Percentiles rank a stretch among this genome's conserved stretches.
phyloP scores from a whole-genome alignment of 2,113 vertebrate genomes.

The Catharus fuscescens region DNA sequence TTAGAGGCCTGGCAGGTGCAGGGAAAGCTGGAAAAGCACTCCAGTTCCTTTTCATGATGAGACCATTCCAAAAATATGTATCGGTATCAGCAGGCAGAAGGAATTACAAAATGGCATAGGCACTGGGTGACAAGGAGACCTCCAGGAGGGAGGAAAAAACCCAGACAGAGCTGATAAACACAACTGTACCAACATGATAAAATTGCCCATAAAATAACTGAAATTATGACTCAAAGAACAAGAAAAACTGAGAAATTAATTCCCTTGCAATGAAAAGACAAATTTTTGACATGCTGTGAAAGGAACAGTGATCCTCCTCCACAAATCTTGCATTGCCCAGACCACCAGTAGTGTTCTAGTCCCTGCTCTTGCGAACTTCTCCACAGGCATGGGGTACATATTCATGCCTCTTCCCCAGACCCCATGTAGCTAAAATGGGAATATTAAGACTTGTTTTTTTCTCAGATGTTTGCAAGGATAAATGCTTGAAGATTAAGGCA shows the following conservation, averaged over 20 bases:
- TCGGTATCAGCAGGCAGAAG: background rate
- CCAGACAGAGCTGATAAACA: background rate
- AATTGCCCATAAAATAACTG: background rate
- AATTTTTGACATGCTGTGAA: background rate
- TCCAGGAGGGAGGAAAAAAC: background rate
- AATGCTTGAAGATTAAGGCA: background rate
- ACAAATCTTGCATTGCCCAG: background rate
- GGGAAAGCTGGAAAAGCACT: background rate
- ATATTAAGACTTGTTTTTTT: background rate
- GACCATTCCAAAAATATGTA: slow-evolving; percentile 2
- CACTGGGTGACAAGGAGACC: background rate
- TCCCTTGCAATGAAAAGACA: background rate
- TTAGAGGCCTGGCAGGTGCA: background rate
- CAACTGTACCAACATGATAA: background rate
- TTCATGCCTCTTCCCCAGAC: background rate
- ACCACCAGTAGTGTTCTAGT: background rate
- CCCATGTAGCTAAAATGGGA: background rate
- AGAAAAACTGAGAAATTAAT: background rate
- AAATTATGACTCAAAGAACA: background rate
- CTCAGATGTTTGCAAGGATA: background rate
- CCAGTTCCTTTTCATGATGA: background rate
- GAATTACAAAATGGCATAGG: background rate
- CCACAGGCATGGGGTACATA: background rate
- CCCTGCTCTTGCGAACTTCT: background rate
- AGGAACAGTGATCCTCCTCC: background rate